Evolutionary conservation across 1,140 invertebrate genomes (phyloP).

Genomic region (Archivesica marissinica): DNA sequence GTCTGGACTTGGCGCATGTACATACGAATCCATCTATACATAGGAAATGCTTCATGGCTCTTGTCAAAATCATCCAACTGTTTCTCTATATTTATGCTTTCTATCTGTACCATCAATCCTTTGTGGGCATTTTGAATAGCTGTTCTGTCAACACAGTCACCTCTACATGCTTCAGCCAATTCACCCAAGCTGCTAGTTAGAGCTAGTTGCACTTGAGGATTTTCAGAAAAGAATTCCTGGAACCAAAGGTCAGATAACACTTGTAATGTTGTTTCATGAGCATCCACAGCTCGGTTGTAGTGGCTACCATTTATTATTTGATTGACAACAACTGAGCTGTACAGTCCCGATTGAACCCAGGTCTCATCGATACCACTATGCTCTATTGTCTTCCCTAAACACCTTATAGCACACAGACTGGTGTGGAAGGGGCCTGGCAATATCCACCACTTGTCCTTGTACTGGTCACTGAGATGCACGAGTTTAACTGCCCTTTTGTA

Average conservation of each 20-base stretch:
- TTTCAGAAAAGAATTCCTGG: not conserved
- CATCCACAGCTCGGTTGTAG: constrained; percentile 16
- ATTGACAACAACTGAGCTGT: not conserved
- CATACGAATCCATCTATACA: no score
- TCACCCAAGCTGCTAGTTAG: not conserved
- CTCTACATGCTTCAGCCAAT: not conserved
- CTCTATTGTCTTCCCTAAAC: constrained; percentile 15
- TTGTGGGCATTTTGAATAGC: constrained; percentile 1
- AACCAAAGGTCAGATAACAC: constrained; percentile 16
- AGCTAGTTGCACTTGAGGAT: not conserved
- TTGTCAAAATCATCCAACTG: constrained; percentile 10
- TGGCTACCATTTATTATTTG: constrained; percentile 15
- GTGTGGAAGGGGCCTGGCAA: constrained; percentile 8
- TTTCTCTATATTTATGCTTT: constrained; percentile 10
- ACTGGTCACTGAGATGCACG: not conserved
- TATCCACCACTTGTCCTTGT: constrained; percentile 14
- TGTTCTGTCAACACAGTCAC: not conserved
- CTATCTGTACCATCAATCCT: not conserved
- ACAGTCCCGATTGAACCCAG: not conserved
- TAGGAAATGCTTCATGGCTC: no score
- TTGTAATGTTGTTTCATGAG: constrained; percentile 7
- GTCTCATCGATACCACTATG: constrained; percentile 7
- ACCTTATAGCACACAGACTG: not conserved
- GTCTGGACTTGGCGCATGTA: no score
- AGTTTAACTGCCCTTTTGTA: constrained; percentile 17